Evolutionary conservation across 2,888 invertebrate species (phyloP).

Genomic region (Prenolepis imparis): DNA sequence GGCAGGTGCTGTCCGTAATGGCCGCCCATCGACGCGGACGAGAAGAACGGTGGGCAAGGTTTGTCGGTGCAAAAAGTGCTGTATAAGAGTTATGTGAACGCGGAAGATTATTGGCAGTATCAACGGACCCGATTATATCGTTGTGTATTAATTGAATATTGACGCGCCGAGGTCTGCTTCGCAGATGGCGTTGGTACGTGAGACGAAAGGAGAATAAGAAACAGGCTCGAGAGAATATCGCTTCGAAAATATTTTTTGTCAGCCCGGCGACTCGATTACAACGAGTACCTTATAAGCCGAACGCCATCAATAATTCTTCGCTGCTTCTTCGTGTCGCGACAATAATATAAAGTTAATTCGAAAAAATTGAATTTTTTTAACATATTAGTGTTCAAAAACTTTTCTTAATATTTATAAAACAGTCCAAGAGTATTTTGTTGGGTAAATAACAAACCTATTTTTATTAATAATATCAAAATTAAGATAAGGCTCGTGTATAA

Average conservation of each 20-base stretch:
- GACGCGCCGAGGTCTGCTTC: conserved; percentile 51
- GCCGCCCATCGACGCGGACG: conserved; percentile 81
- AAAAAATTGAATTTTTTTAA: not conserved
- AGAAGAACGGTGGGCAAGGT: conserved; percentile 71
- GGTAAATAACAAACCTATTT: not conserved
- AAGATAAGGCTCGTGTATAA: too few relatives aligned
- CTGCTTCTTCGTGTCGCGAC: not conserved
- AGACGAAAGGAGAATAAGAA: conserved; percentile 53
- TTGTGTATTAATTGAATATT: conserved; percentile 82
- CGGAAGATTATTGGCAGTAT: conserved; percentile 80
- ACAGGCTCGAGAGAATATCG: conserved; percentile 55
- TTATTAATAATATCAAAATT: too few relatives aligned
- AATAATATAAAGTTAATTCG: not conserved
- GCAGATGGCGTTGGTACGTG: conserved; percentile 58
- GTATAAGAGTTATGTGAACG: conserved; percentile 76
- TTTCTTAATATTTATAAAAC: not conserved
- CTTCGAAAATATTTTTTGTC: conserved; percentile 65
- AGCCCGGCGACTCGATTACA: conserved; percentile 1
- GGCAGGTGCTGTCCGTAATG: conserved; percentile 84
- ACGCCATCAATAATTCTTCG: conserved; percentile 15
- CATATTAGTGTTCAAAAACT: not conserved
- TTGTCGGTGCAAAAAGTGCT: conserved; percentile 75
- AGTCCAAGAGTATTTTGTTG: not conserved
- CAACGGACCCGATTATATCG: conserved; percentile 76
- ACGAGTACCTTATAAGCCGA: not conserved